These are phyloP conservation scores for Eudemis profundana DNA, from an alignment of 2,888 invertebrate genomes.

Conservation along the genomic window DNA sequence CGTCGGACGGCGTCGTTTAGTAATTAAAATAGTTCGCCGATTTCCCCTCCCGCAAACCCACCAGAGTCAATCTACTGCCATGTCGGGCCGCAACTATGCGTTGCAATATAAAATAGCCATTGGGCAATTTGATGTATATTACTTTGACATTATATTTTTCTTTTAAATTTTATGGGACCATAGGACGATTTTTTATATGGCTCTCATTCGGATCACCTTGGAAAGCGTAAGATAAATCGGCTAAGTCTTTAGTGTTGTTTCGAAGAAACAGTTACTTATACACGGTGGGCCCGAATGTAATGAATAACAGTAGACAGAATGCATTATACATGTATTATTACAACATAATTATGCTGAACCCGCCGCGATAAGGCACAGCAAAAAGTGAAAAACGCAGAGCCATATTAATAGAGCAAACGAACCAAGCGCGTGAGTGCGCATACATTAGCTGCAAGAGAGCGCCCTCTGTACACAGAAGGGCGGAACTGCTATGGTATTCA, in stretches of 20 bases:
- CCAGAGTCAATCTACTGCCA: background rate
- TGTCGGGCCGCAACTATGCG: background rate
- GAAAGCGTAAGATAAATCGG: too few relatives aligned
- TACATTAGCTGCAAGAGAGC: slow-evolving; percentile 37
- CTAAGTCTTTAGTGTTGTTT: too few relatives aligned
- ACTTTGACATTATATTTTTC: too few relatives aligned
- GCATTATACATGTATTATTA: background rate
- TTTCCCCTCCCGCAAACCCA: slow-evolving; percentile 20
- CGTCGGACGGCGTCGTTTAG: slow-evolving; percentile 24
- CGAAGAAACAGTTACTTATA: too few relatives aligned
- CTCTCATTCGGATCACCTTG: too few relatives aligned
- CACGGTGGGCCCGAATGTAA: too few relatives aligned
- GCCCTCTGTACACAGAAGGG: background rate
- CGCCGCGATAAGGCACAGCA: slow-evolving; percentile 12
- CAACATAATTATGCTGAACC: slow-evolving; percentile 6
- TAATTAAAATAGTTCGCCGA: slow-evolving; percentile 58
- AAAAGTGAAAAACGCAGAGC: slow-evolving; percentile 18
- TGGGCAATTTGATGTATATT: too few relatives aligned
- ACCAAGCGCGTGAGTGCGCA: slow-evolving; percentile 48
- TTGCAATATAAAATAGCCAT: background rate
- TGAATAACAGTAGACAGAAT: too few relatives aligned
- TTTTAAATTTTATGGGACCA: too few relatives aligned
- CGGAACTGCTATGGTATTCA: background rate
- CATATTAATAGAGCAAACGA: slow-evolving; percentile 26
- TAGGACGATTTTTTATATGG: too few relatives aligned